Base-by-base conservation (phyloP, 2,797 vertebrate species). In the Microchirus variegatus region DNA sequence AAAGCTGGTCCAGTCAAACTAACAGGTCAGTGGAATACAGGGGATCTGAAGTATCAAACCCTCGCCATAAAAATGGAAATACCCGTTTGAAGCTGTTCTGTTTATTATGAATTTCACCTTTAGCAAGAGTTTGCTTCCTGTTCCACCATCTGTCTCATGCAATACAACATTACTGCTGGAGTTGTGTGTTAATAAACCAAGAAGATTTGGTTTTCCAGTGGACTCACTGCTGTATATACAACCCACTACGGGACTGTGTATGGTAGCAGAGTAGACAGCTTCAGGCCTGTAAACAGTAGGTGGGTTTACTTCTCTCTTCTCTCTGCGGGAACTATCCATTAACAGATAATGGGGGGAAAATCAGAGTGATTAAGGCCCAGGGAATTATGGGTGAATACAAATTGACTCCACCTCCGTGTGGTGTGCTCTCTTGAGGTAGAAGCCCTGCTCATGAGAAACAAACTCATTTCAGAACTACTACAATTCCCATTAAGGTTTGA, bases 321-420 rank as follows among this genome's bases (percentile, higher is more conserved):
- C 91, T 89, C 90, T 55, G 80, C 85, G 89, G 94, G 94, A 96
- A 96, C 95, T 95, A 96, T 96, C 96, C 96, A 98, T 98, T 97
- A 98, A 95, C 94, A 95, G 94, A 95, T 96, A 96, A 97, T 96
- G 94, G 94, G 93, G 85, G 90, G 92, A 93, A 95, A 94, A 93
- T 98, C 92, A 86, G 90, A 93, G 92, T 93, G 92, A 93, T 94
- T 97, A 97, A 95, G 94, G 91, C 93, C 94, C 89, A 90, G 94
- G 94, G 95, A 96, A 95, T 97, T 94, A 90, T 94, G 92, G 93
- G 94, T 93, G 92, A 94, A 95, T 94, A 96, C 94, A 95, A 96
- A 96, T 94, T 93, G 88, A 94, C 91, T 93, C 94, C 93, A 93
- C 93, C 93, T 93, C 90, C 16, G 75, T 92, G 89, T 77, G 84